Percentiles rank a stretch among this genome's conserved stretches.
Evolutionary conservation across 2,888 invertebrate species (phyloP).

Genomic region (Steinernema scapterisci): DNA sequence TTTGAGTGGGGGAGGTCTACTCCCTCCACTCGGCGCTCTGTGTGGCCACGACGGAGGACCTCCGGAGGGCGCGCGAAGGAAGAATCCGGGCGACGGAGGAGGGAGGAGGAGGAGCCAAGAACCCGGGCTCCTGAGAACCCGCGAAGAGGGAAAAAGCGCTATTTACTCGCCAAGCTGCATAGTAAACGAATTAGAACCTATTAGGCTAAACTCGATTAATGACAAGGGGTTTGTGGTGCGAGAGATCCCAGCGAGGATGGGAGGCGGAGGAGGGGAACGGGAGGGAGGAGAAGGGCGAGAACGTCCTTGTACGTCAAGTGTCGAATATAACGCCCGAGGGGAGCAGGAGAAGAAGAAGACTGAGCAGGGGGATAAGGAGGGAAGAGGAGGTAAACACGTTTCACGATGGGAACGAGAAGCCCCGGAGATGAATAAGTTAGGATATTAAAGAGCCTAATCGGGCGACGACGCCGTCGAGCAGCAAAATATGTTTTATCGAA

Average conservation of each 20-base stretch:
- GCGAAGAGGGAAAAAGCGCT: neutral
- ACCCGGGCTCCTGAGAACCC: too few species aligned
- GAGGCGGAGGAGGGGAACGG: too few species aligned
- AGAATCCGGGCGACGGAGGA: neutral
- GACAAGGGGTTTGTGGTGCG: constrained; percentile 26
- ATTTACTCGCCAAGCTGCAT: constrained; percentile 24
- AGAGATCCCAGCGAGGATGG: too few species aligned
- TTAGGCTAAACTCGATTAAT: constrained; percentile 31
- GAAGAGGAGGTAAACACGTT: constrained; percentile 24
- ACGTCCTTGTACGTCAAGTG: constrained; percentile 24
- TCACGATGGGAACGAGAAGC: constrained; percentile 25
- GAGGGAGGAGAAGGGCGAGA: neutral
- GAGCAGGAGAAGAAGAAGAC: constrained; percentile 2
- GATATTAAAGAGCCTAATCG: constrained; percentile 16
- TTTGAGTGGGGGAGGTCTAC: constrained; percentile 18
- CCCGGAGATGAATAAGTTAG: constrained; percentile 30
- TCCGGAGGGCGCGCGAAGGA: neutral
- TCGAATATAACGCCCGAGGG: constrained; percentile 18
- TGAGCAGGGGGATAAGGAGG: neutral
- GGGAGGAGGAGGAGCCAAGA: neutral
- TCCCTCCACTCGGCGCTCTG: too few species aligned
- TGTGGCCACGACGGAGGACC: too few species aligned
- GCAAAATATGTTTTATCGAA: too few species aligned
- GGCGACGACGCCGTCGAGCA: too few species aligned
- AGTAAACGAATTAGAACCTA: constrained; percentile 30